Percentiles rank a stretch among this genome's conserved stretches.
Conservation (phyloP, 2,888 invertebrate species). For the Hypomecis punctinalis region DNA sequence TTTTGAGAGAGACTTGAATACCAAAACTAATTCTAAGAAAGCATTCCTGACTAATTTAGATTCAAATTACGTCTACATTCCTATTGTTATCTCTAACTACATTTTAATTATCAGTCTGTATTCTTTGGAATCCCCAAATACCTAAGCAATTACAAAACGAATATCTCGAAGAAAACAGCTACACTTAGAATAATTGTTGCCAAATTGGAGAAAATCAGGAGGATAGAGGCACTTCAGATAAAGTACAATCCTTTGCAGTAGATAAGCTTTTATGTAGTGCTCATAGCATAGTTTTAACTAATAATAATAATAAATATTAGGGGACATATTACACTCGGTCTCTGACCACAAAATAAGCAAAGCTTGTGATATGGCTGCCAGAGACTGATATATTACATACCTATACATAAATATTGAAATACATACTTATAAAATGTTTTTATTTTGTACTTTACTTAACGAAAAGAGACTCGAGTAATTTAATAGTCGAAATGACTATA, state of each 20-base stretch:
- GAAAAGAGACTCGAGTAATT: too few relatives aligned
- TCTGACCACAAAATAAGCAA: too few relatives aligned
- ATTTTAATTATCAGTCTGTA: constrained; percentile 19
- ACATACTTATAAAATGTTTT: too few relatives aligned
- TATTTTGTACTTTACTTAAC: too few relatives aligned
- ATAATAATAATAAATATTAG: too few relatives aligned
- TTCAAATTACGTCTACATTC: constrained; percentile 8
- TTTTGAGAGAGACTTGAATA: not conserved
- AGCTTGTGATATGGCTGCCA: too few relatives aligned
- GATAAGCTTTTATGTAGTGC: not conserved
- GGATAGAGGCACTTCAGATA: constrained; percentile 26
- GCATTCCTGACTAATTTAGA: constrained; percentile 1
- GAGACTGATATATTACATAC: too few relatives aligned
- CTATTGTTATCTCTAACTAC: constrained; percentile 8
- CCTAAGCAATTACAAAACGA: constrained; percentile 19
- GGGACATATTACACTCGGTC: too few relatives aligned
- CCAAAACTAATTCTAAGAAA: not conserved
- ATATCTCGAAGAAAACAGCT: constrained; percentile 25
- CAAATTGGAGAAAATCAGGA: constrained; percentile 37
- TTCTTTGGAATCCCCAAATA: constrained; percentile 10
- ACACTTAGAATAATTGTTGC: constrained; percentile 40
- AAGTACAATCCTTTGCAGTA: constrained; percentile 16
- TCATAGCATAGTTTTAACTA: too few relatives aligned
- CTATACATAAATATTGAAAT: too few relatives aligned
- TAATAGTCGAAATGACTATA: too few relatives aligned